Conservation (phyloP, 2,888 invertebrate genomes). For the Eustalomyia histrio region DNA sequence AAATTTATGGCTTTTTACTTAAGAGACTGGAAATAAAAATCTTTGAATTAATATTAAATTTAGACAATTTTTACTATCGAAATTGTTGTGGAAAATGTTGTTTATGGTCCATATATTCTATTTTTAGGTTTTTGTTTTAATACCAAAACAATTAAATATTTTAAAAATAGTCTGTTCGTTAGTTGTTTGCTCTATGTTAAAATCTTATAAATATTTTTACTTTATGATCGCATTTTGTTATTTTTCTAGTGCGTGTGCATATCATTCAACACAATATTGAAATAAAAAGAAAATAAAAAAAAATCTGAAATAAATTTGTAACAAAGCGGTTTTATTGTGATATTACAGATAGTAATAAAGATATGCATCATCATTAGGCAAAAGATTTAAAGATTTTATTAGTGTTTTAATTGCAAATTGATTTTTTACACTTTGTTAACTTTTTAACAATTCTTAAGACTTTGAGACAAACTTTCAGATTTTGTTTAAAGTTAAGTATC, state of each 20-base stretch:
- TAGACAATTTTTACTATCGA: constrained; percentile 25
- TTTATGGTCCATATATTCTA: constrained; percentile 26
- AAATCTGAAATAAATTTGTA: constrained; percentile 16
- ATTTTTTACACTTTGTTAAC: too few species aligned
- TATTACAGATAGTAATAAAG: constrained; percentile 17
- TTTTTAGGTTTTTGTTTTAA: constrained; percentile 17
- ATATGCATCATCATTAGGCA: constrained; percentile 24
- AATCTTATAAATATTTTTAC: constrained; percentile 30
- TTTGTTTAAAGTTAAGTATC: too few species aligned
- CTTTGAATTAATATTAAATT: constrained; percentile 2
- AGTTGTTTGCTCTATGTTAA: constrained; percentile 11
- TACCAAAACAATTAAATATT: constrained; percentile 41
- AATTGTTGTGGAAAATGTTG: constrained; percentile 14
- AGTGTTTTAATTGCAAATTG: too few species aligned
- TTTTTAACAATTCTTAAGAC: too few species aligned
- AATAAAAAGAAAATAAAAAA: constrained; percentile 2
- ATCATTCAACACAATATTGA: constrained; percentile 36
- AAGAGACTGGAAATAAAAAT: constrained; percentile 10
- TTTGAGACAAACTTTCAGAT: too few species aligned
- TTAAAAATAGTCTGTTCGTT: constrained; percentile 43
- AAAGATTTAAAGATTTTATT: not conserved
- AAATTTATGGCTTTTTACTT: constrained; percentile 38
- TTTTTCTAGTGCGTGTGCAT: constrained; percentile 38
- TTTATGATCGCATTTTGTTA: constrained; percentile 23
- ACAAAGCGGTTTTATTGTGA: constrained; percentile 13